phyloP scores from a whole-genome alignment of 2,797 vertebrate species.

The Sebastes iracundus region DNA sequence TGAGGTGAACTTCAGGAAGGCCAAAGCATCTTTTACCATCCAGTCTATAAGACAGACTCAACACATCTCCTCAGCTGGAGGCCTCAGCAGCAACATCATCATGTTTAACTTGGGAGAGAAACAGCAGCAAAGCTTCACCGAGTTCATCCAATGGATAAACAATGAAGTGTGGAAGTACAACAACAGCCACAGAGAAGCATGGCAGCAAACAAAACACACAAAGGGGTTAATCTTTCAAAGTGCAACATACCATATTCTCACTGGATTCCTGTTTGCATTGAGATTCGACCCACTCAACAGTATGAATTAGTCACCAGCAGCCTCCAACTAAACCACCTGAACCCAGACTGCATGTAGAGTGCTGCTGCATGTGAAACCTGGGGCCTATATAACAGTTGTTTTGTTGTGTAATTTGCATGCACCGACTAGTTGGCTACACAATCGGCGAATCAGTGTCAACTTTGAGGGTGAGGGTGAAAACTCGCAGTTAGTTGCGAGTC shows the following conservation, averaged over 20 bases:
- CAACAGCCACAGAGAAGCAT: not conserved
- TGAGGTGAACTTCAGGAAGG: not conserved
- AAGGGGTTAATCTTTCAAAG: not conserved
- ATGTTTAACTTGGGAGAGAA: not conserved
- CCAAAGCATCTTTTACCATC: not conserved
- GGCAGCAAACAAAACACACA: not conserved
- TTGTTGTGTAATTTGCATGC: conserved; percentile 53
- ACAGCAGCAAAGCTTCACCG: not conserved
- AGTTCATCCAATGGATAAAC: not conserved
- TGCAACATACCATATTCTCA: conserved; percentile 58
- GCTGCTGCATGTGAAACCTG: not conserved
- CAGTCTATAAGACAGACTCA: not conserved
- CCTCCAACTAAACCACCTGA: not conserved
- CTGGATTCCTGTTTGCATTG: conserved; percentile 19
- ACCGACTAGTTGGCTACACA: conserved; percentile 17
- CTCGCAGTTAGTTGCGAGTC: conserved; percentile 42
- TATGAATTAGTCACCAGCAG: not conserved
- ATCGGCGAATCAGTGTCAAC: conserved; percentile 50
- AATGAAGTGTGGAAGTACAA: not conserved
- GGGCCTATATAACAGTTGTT: conserved; percentile 5
- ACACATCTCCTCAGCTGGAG: not conserved
- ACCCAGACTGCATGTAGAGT: not conserved
- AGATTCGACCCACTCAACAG: conserved; percentile 4
- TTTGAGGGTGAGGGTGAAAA: conserved; percentile 41
- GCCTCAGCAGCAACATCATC: not conserved